Conservation (phyloP, 2,797 vertebrate genomes). For the Melanotaenia maccullochi region DNA sequence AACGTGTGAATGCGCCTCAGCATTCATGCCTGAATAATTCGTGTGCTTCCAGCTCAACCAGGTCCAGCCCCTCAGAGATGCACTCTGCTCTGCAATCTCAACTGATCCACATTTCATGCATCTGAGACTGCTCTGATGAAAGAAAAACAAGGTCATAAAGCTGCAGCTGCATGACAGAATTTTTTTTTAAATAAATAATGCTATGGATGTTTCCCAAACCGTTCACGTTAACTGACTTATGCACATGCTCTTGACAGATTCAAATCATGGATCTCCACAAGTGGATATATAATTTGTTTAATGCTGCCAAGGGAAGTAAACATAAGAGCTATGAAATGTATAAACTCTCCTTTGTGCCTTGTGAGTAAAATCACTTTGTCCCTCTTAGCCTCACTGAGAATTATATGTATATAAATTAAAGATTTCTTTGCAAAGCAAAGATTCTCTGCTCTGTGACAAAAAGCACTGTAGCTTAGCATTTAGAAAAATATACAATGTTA, state of each 20-base stretch:
- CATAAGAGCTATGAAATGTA: neutral
- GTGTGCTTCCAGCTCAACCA: constrained; percentile 65
- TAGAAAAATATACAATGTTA: neutral
- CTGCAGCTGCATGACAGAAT: constrained; percentile 32
- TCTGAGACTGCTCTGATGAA: constrained; percentile 31
- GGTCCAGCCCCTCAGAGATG: constrained; percentile 54
- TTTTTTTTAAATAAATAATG: constrained; percentile 42
- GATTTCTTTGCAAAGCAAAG: neutral
- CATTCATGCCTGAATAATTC: constrained; percentile 74
- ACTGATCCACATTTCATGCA: constrained; percentile 50
- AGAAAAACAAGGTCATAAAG: constrained; percentile 60
- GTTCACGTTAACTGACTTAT: constrained; percentile 26
- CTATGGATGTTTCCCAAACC: constrained; percentile 29
- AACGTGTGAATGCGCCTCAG: constrained; percentile 60
- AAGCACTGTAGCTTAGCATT: neutral
- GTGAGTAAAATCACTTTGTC: neutral
- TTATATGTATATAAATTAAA: neutral
- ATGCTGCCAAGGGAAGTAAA: neutral
- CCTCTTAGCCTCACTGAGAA: neutral
- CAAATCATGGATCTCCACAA: neutral
- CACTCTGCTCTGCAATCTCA: constrained; percentile 54
- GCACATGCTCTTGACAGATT: constrained; percentile 5
- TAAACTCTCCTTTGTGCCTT: neutral
- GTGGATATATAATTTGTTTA: neutral
- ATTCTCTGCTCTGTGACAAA: neutral